phyloP scores from a whole-genome alignment of 2,797 vertebrate genomes.

The Spea hammondii region DNA sequence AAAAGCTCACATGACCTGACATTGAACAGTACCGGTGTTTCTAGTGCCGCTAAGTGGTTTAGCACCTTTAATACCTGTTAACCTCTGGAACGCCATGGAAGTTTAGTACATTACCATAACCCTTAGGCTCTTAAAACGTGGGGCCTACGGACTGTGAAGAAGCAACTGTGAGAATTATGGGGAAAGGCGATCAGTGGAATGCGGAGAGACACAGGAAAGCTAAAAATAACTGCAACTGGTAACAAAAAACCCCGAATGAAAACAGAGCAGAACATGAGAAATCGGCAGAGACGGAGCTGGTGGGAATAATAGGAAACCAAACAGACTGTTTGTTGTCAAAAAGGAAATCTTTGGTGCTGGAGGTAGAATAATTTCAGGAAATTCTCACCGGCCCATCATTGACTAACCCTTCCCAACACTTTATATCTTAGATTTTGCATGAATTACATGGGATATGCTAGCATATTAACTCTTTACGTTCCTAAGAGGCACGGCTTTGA shows the following conservation, averaged over 20 bases:
- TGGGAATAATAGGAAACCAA: conserved; percentile 33
- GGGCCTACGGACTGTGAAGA: not conserved
- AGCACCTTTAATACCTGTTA: too few relatives aligned
- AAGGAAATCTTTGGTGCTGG: conserved; percentile 18
- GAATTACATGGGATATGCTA: too few relatives aligned
- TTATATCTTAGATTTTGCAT: not conserved
- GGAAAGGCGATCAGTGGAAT: conserved; percentile 20
- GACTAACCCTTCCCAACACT: not conserved
- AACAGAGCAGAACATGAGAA: conserved; percentile 13
- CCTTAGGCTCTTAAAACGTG: not conserved
- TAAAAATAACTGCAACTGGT: conserved; percentile 30
- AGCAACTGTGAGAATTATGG: not conserved
- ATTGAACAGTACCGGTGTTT: too few relatives aligned
- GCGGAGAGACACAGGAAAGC: conserved; percentile 25
- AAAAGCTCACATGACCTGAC: too few relatives aligned
- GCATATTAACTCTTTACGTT: too few relatives aligned
- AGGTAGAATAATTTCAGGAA: conserved; percentile 27
- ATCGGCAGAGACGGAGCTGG: conserved; percentile 19
- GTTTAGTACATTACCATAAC: not conserved
- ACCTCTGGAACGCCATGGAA: too few relatives aligned
- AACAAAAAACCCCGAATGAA: conserved; percentile 19
- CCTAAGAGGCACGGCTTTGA: too few relatives aligned
- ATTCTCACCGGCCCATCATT: conserved; percentile 3
- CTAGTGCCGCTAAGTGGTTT: too few relatives aligned
- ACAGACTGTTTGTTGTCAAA: conserved; percentile 38